Evolutionary conservation across 2,113 vertebrate species (phyloP).

Genomic region (Sinocyclocheilus maitianheensis): DNA sequence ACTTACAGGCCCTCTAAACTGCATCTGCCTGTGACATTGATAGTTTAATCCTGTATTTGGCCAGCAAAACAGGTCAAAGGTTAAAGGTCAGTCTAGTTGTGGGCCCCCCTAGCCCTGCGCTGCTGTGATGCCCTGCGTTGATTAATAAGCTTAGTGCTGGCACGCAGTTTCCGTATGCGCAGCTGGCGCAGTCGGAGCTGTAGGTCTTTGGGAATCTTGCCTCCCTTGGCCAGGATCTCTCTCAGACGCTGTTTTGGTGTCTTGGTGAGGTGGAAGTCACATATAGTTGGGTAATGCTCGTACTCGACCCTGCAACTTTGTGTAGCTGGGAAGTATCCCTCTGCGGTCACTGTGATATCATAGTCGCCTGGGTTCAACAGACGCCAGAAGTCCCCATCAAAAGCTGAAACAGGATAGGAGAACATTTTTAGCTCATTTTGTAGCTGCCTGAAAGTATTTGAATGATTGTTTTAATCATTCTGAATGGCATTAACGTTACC

Average conservation of each 20-base stretch:
- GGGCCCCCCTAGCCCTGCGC: slow-evolving; percentile 8
- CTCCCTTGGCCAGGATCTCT: slow-evolving; percentile 80
- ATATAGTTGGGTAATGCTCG: slow-evolving; percentile 87
- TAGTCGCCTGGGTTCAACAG: slow-evolving; percentile 94
- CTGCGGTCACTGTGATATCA: slow-evolving; percentile 77
- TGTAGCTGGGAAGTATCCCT: slow-evolving; percentile 80
- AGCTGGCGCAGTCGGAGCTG: slow-evolving; percentile 64
- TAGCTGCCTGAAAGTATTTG: neutral
- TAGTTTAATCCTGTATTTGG: slow-evolving; percentile 3
- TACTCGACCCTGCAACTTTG: slow-evolving; percentile 88
- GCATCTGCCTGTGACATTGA: neutral
- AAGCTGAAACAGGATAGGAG: slow-evolving; percentile 65
- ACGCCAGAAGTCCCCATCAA: slow-evolving; percentile 88
- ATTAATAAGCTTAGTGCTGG: slow-evolving; percentile 64
- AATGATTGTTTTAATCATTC: neutral
- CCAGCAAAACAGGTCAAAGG: slow-evolving; percentile 30
- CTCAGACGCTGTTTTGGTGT: slow-evolving; percentile 84
- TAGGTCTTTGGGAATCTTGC: slow-evolving; percentile 75
- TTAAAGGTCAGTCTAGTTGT: slow-evolving; percentile 19
- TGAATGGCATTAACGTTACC: slow-evolving; percentile 69
- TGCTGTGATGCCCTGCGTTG: slow-evolving; percentile 33
- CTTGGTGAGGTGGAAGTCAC: slow-evolving; percentile 85
- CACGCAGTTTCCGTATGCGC: slow-evolving; percentile 63
- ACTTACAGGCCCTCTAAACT: neutral
- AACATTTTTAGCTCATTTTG: neutral